Conservation (phyloP, 1,140 invertebrate genomes). For the Stratiolaelaps scimitus region DNA sequence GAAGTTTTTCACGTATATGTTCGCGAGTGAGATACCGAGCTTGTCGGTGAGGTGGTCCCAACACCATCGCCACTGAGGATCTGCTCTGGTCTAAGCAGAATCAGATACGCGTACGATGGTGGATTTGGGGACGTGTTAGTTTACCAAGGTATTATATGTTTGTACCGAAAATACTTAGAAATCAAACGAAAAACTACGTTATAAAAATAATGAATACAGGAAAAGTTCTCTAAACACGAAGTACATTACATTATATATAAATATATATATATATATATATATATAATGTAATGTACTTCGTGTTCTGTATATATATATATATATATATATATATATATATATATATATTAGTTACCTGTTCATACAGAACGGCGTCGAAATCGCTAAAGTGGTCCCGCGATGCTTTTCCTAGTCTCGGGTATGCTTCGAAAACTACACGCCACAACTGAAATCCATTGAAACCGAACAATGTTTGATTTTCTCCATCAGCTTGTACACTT, state of each 20-base stretch:
- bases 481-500: too few species aligned
- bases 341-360: too few species aligned
- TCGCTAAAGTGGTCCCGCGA: constrained; percentile 56
- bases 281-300: too few species aligned
- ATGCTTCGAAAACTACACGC: constrained; percentile 58
- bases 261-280: too few species aligned
- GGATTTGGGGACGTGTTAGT: constrained; percentile 44
- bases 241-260: too few species aligned
- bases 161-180: background rate
- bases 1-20: constrained; percentile 44
- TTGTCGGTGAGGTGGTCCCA: constrained; percentile 38
- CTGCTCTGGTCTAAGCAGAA: constrained; percentile 41
- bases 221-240: too few species aligned
- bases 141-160: constrained; percentile 55
- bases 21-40: constrained; percentile 44
- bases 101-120: too few species aligned
- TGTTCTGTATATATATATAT: too few species aligned
- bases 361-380: constrained; percentile 58
- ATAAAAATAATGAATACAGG: too few species aligned
- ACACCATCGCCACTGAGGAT: constrained; percentile 38
- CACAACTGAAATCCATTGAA: constrained; percentile 53
- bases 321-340: too few species aligned
- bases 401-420: constrained; percentile 59
- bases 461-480: too few species aligned
- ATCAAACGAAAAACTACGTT: too few species aligned